These are phyloP conservation scores for Augiades crinisus DNA, from an alignment of 2,888 invertebrate species.

Conservation along the genomic window DNA sequence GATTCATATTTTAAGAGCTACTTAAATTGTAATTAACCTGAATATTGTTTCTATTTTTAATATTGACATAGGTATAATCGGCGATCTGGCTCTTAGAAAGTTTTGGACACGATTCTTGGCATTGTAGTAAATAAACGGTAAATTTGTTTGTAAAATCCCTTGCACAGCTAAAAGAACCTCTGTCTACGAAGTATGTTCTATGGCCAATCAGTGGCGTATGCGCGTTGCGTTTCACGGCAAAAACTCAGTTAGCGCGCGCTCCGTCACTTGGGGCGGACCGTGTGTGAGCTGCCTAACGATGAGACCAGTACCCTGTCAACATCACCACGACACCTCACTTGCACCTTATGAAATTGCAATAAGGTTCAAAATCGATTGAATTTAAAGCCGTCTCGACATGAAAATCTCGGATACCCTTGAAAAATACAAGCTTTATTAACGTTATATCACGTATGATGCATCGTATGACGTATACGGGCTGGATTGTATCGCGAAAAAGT, in stretches of 20 bases:
- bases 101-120: too few relatives aligned
- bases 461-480: constrained; percentile 18
- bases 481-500: constrained; percentile 15
- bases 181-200: neutral
- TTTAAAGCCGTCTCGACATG: neutral
- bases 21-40: too few relatives aligned
- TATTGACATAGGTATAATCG: too few relatives aligned
- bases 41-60: too few relatives aligned
- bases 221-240: constrained; percentile 28
- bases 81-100: too few relatives aligned
- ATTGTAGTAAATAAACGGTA: too few relatives aligned
- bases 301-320: neutral
- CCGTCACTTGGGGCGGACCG: constrained; percentile 27
- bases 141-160: too few relatives aligned
- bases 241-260: constrained; percentile 30
- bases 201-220: constrained; percentile 24
- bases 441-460: constrained; percentile 19
- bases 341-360: neutral
- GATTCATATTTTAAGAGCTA: too few relatives aligned
- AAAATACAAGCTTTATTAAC: constrained; percentile 15
- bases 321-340: neutral
- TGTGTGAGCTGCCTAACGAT: constrained; percentile 25
- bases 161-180: too few relatives aligned
- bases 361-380: neutral
- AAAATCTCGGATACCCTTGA: constrained; percentile 6